Evolutionary conservation across 2,113 vertebrate species (phyloP).

Genomic region (Xenopus laevis): DNA sequence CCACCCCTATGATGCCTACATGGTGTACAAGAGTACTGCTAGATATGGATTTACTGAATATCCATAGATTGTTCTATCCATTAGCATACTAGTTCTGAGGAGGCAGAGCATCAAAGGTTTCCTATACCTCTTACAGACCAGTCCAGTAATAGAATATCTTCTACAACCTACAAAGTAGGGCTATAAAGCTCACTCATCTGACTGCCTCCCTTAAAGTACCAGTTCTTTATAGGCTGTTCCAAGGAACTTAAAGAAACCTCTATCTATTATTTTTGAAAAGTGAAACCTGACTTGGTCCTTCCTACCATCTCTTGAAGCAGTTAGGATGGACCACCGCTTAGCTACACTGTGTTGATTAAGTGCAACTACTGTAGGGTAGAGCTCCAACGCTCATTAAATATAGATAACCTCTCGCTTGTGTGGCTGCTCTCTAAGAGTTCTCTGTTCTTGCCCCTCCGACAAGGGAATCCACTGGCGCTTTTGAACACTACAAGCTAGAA

Average conservation of each 20-base stretch:
- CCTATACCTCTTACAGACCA: too few relatives aligned
- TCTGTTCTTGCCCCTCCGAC: conserved; percentile 1
- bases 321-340: neutral
- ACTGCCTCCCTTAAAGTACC: too few relatives aligned
- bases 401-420: neutral
- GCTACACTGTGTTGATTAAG: neutral
- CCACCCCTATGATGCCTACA: too few relatives aligned
- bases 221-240: neutral
- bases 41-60: too few relatives aligned
- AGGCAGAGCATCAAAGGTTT: too few relatives aligned
- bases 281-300: neutral
- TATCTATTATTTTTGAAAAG: neutral
- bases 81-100: too few relatives aligned
- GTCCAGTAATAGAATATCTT: too few relatives aligned
- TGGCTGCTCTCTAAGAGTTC: conserved; percentile 11
- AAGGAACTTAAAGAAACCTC: neutral
- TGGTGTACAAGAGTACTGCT: too few relatives aligned
- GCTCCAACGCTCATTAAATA: neutral
- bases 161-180: too few relatives aligned
- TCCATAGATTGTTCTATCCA: too few relatives aligned
- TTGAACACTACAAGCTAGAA: conserved; percentile 5
- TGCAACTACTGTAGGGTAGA: neutral
- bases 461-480: conserved; percentile 24
- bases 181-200: too few relatives aligned
- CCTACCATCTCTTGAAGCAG: neutral